Percentiles rank a stretch among this genome's conserved stretches.
These are phyloP conservation scores for Phania funesta DNA, from an alignment of 2,888 invertebrate genomes.

Conservation along the genomic window DNA sequence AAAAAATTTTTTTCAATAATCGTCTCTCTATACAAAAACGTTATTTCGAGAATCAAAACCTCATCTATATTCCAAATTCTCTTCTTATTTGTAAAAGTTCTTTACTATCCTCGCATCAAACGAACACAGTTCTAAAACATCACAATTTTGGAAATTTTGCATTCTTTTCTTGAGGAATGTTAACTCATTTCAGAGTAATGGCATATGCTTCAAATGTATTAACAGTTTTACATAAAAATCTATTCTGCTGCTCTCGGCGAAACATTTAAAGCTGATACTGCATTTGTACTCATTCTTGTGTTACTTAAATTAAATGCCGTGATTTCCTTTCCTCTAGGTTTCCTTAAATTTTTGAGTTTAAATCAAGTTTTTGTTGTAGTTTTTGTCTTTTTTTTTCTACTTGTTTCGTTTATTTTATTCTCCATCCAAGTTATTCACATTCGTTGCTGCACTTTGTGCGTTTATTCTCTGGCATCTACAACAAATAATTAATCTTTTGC, in stretches of 20 bases:
- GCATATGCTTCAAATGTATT: too few relatives aligned
- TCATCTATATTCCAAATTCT: too few relatives aligned
- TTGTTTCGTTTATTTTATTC: slow-evolving; percentile 37
- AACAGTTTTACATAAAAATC: too few relatives aligned
- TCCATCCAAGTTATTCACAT: slow-evolving; percentile 6
- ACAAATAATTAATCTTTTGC: slow-evolving; percentile 57
- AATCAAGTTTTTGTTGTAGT: slow-evolving; percentile 32
- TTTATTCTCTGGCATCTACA: slow-evolving; percentile 44
- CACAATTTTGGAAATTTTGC: too few relatives aligned
- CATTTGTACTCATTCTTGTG: neutral
- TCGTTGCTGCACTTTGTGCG: neutral
- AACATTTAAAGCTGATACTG: neutral
- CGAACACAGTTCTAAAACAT: too few relatives aligned
- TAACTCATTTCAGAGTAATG: too few relatives aligned
- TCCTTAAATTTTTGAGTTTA: slow-evolving; percentile 46
- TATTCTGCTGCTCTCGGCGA: neutral
- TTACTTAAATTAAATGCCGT: neutral
- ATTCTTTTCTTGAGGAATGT: too few relatives aligned
- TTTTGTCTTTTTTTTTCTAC: neutral
- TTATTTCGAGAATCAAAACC: too few relatives aligned
- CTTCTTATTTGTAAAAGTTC: too few relatives aligned
- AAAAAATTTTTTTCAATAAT: too few relatives aligned
- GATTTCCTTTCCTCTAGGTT: slow-evolving; percentile 40
- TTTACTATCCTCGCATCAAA: too few relatives aligned
- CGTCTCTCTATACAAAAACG: too few relatives aligned